These are phyloP conservation scores for Labrus mixtus DNA, from an alignment of 2,113 vertebrate species.

Conservation along the genomic window DNA sequence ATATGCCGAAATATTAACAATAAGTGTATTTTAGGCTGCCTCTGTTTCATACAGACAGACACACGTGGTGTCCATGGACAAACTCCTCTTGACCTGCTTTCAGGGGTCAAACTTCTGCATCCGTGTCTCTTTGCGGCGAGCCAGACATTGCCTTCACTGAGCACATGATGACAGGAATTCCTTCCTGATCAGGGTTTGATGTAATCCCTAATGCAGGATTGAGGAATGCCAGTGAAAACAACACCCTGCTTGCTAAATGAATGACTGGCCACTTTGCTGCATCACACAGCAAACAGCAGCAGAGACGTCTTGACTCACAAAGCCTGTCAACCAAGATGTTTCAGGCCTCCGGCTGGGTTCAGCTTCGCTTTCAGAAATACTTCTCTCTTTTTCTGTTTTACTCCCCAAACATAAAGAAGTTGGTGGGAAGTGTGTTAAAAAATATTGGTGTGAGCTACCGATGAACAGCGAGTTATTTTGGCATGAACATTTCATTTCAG, in stretches of 20 bases:
- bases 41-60: neutral
- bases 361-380: neutral
- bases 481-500: neutral
- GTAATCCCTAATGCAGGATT: conserved; percentile 80
- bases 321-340: conserved; percentile 13
- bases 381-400: neutral
- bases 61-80: conserved; percentile 22
- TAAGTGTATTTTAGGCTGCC: neutral
- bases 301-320: conserved; percentile 9
- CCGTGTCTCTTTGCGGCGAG: conserved; percentile 57
- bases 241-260: conserved; percentile 48
- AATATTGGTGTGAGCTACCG: neutral
- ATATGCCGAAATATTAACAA: neutral
- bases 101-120: conserved; percentile 57
- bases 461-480: neutral
- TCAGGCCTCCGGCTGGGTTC: conserved; percentile 20
- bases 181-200: conserved; percentile 77
- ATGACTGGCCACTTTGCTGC: conserved; percentile 29
- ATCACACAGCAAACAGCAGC: conserved; percentile 34
- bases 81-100: conserved; percentile 60
- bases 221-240: conserved; percentile 74
- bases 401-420: neutral
- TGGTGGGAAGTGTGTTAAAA: neutral
- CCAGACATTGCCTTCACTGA: conserved; percentile 51
- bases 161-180: conserved; percentile 82